Evolutionary conservation across 1,140 invertebrate species (phyloP).

Genomic region (Saccostrea cuccullata): DNA sequence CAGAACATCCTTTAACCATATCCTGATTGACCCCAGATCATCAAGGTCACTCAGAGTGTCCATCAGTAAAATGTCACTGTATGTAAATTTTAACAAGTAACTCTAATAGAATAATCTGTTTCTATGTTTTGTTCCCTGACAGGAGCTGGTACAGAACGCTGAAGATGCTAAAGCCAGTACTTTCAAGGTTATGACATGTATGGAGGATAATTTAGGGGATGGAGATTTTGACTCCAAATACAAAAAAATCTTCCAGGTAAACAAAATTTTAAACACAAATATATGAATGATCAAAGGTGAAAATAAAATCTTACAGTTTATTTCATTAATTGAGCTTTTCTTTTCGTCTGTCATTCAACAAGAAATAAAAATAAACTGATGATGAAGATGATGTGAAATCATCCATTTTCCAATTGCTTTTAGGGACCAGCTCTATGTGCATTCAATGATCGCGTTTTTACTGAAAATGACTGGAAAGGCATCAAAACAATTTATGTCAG

Average conservation of each 20-base stretch:
- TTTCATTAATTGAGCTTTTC: not conserved
- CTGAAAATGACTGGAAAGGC: slow-evolving; percentile 70
- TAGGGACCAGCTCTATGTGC: slow-evolving; percentile 71
- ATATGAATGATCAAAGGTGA: not conserved
- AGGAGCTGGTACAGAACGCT: slow-evolving; percentile 46
- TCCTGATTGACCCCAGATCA: too few relatives aligned
- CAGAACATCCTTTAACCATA: too few relatives aligned
- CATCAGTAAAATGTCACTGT: too few relatives aligned
- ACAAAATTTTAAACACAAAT: not conserved
- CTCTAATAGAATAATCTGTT: not conserved
- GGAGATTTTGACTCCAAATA: not conserved
- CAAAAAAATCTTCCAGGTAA: not conserved
- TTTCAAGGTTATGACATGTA: slow-evolving; percentile 20
- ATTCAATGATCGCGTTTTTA: slow-evolving; percentile 72
- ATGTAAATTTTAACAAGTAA: too few relatives aligned
- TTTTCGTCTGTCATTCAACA: not conserved
- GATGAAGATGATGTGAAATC: too few relatives aligned
- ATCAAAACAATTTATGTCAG: slow-evolving; percentile 70
- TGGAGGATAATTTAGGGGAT: not conserved
- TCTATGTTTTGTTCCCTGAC: not conserved
- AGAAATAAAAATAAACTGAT: too few relatives aligned
- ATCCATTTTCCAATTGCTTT: slow-evolving; percentile 5
- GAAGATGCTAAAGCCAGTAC: slow-evolving; percentile 40
- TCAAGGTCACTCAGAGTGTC: too few relatives aligned
- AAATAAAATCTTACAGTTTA: too few relatives aligned